Conservation (phyloP, 2,797 vertebrate species). For the Aulostomus chinensis region DNA sequence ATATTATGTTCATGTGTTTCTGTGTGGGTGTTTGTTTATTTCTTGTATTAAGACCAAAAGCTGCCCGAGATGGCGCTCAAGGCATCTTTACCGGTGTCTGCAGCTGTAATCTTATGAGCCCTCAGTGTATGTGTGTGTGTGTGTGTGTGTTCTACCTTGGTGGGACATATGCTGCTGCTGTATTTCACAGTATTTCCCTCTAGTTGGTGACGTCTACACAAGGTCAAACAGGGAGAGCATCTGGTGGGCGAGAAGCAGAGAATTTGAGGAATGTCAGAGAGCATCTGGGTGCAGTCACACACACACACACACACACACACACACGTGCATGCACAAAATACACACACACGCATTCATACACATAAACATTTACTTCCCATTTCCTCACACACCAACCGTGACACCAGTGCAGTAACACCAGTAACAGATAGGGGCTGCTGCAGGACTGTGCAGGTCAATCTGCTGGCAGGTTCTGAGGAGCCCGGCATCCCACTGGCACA, state of each 20-base stretch:
- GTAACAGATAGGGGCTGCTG: conserved; percentile 67
- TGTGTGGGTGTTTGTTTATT: conserved; percentile 56
- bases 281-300: conserved; percentile 73
- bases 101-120: conserved; percentile 59
- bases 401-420: conserved; percentile 51
- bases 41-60: conserved; percentile 42
- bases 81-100: conserved; percentile 49
- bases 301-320: conserved; percentile 7
- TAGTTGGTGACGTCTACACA: conserved; percentile 61
- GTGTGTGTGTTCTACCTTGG: conserved; percentile 28
- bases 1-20: conserved; percentile 40
- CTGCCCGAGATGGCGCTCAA: conserved; percentile 34
- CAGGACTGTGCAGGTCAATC: conserved; percentile 75
- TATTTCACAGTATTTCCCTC: conserved; percentile 48
- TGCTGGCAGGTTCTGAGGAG: conserved; percentile 64
- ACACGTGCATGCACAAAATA: too few relatives aligned
- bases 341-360: conserved; percentile 40
- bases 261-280: conserved; percentile 78
- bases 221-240: conserved; percentile 79
- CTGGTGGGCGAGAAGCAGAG: conserved; percentile 73
- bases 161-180: conserved; percentile 49
- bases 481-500: conserved; percentile 73
- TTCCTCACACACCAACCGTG: conserved; percentile 10
- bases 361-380: conserved; percentile 23
- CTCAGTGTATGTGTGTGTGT: conserved; percentile 19